Percentiles rank a stretch among this genome's conserved stretches.
Evolutionary conservation across 2,888 invertebrate species (phyloP).

Genomic region (Macrosiphum euphorbiae): DNA sequence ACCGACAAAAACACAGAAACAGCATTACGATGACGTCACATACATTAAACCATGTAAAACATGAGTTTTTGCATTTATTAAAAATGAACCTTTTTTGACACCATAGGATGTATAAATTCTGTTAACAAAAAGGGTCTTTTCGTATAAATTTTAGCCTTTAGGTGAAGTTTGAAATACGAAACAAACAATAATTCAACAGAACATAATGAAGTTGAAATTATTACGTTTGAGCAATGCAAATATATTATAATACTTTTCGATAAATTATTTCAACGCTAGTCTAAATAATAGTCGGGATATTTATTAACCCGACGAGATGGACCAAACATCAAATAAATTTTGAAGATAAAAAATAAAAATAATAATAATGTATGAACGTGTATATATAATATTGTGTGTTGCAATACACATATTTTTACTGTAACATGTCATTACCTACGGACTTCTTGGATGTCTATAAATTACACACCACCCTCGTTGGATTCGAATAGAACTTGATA

Average conservation of each 20-base stretch:
- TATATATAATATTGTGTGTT: not conserved
- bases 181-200: not conserved
- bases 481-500: not conserved
- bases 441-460: not conserved
- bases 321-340: not conserved
- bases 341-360: not conserved
- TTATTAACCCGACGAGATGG: not conserved
- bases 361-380: not conserved
- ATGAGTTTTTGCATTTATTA: constrained; percentile 36
- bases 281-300: not conserved
- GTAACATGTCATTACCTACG: not conserved
- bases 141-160: not conserved
- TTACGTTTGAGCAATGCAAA: not conserved
- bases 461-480: not conserved
- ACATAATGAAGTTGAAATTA: constrained; percentile 19
- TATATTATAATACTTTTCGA: not conserved
- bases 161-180: constrained; percentile 20
- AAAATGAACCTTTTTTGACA: constrained; percentile 29
- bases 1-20: not conserved
- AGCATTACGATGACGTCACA: constrained; percentile 41
- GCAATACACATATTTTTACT: not conserved
- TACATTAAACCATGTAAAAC: constrained; percentile 37
- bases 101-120: constrained; percentile 31
- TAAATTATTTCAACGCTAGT: not conserved
- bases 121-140: constrained; percentile 31